phyloP scores from a whole-genome alignment of 2,888 invertebrate genomes.

The Zele albiditarsus region DNA sequence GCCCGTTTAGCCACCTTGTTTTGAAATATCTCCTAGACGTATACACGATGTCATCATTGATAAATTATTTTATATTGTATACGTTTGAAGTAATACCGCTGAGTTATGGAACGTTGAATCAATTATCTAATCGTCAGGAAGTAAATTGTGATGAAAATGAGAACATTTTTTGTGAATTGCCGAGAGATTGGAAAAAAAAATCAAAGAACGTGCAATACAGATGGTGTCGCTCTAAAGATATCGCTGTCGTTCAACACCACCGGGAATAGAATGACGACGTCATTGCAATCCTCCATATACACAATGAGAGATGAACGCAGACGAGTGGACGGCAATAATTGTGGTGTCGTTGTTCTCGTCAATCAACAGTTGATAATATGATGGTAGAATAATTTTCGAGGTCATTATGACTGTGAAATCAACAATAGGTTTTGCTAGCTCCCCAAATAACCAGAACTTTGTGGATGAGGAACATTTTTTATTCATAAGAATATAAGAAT shows the following conservation, averaged over 20 bases:
- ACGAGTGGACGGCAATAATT: conserved; percentile 20
- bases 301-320: conserved; percentile 44
- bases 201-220: conserved; percentile 51
- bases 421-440: no score
- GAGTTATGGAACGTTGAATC: not conserved
- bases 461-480: not conserved
- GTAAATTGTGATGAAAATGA: not conserved
- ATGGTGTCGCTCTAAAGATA: conserved; percentile 67
- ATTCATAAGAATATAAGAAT: not conserved
- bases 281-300: conserved; percentile 53
- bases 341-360: conserved; percentile 24
- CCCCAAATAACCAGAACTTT: no score
- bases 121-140: not conserved
- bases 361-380: not conserved
- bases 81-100: no score
- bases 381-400: not conserved
- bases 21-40: not conserved
- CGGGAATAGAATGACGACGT: conserved; percentile 68
- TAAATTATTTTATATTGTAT: not conserved
- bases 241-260: conserved; percentile 64
- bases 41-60: not conserved
- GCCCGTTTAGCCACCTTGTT: not conserved
- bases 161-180: not conserved
- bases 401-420: not conserved
- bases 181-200: not conserved